Percentiles rank a stretch among this genome's conserved stretches.
Evolutionary conservation across 1,140 invertebrate species (phyloP).

Genomic region (Odontomachus brunneus): DNA sequence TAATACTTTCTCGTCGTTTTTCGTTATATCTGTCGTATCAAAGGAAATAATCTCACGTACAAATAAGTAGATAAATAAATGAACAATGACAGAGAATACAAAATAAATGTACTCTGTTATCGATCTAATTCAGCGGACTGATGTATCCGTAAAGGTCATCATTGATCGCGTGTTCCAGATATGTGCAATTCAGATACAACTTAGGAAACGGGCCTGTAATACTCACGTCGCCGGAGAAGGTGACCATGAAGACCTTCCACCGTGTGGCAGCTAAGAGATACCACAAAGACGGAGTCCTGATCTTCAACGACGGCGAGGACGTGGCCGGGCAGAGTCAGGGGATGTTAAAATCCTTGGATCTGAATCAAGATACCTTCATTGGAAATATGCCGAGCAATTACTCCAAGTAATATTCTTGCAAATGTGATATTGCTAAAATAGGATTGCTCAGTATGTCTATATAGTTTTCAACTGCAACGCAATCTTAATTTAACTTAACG

Average conservation of each 20-base stretch:
- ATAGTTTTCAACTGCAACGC: too few species aligned
- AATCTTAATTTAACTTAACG: too few species aligned
- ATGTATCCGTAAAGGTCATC: not conserved
- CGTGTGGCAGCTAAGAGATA: conserved; percentile 93
- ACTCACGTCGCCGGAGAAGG: conserved; percentile 90
- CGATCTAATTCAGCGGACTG: not conserved
- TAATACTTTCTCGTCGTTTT: too few species aligned
- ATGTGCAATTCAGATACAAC: conserved; percentile 91
- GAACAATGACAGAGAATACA: not conserved
- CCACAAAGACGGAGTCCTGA: conserved; percentile 93
- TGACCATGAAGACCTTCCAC: conserved; percentile 92
- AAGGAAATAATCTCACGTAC: too few species aligned
- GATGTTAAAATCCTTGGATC: conserved; percentile 92
- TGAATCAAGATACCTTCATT: conserved; percentile 93
- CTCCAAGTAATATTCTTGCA: conserved; percentile 86
- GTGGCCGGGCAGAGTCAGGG: conserved; percentile 93
- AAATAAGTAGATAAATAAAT: too few species aligned
- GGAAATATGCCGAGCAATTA: conserved; percentile 92
- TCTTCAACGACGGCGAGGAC: conserved; percentile 92
- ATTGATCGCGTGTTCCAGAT: conserved; percentile 79
- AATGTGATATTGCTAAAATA: not conserved
- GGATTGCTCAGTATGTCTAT: too few species aligned
- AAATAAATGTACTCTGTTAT: not conserved
- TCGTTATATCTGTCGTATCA: too few species aligned
- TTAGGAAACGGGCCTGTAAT: conserved; percentile 93